Conservation (phyloP, 1,140 invertebrate genomes). For the Phortica variegata region DNA sequence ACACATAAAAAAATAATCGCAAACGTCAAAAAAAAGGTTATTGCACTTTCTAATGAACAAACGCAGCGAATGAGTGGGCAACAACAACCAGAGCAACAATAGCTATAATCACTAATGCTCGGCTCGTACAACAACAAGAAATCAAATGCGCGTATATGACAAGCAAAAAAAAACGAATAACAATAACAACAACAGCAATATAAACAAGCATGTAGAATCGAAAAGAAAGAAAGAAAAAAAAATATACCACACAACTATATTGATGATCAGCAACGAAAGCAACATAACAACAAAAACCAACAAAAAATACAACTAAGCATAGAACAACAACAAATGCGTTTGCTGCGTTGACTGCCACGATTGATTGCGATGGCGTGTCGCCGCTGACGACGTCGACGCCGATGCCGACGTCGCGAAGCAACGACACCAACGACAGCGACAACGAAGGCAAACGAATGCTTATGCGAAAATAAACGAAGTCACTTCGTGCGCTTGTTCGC, state of each 20-base stretch:
- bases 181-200: conserved; percentile 21
- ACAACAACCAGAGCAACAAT: conserved; percentile 20
- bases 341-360: not conserved
- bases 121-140: too few relatives aligned
- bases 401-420: conserved; percentile 20
- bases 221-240: conserved; percentile 19
- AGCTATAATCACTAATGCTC: conserved; percentile 2
- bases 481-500: conserved; percentile 22
- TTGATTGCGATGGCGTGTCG: too few relatives aligned
- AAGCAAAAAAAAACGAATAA: conserved; percentile 14
- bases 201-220: conserved; percentile 19
- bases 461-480: too few relatives aligned
- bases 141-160: conserved; percentile 8
- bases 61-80: conserved; percentile 6
- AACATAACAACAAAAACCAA: too few relatives aligned
- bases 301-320: too few relatives aligned
- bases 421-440: conserved; percentile 7
- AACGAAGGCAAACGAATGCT: conserved; percentile 4
- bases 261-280: too few relatives aligned
- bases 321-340: not conserved
- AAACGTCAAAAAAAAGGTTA: conserved; percentile 33
- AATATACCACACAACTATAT: too few relatives aligned
- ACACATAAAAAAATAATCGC: conserved; percentile 8
- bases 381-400: too few relatives aligned
- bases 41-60: conserved; percentile 43